Conservation (phyloP, 2,888 invertebrate species). For the Melieria omissa region DNA sequence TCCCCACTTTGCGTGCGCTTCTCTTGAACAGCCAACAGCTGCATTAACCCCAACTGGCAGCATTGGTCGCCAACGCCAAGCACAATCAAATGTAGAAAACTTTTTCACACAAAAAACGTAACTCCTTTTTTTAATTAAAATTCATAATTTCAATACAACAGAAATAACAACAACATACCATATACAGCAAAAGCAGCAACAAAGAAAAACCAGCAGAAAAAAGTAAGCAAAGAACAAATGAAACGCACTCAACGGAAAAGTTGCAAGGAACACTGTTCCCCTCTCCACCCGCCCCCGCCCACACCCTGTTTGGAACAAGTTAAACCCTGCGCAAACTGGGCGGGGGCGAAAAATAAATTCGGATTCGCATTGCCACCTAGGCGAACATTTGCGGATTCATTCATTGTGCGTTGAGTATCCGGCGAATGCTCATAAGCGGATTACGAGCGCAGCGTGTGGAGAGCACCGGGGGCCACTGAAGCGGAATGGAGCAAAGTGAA, state of each 20-base stretch:
- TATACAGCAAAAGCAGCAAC: conserved; percentile 10
- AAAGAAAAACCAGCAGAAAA: background rate
- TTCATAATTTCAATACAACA: conserved; percentile 35
- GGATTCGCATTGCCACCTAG: background rate
- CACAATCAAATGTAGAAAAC: too few species aligned
- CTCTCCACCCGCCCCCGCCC: background rate
- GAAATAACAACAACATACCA: conserved; percentile 10
- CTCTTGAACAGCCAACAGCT: too few species aligned
- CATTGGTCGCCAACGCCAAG: too few species aligned
- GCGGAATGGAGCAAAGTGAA: background rate
- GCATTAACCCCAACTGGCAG: too few species aligned
- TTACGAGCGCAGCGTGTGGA: background rate
- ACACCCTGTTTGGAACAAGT: too few species aligned
- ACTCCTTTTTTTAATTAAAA: conserved; percentile 35
- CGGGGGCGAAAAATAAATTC: background rate
- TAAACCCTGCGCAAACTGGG: background rate
- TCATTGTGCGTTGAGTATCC: conserved; percentile 2
- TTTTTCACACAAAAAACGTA: background rate
- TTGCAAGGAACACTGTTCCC: background rate
- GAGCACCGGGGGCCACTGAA: background rate
- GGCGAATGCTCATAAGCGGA: conserved; percentile 9
- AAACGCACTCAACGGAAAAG: background rate
- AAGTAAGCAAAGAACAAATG: conserved; percentile 1
- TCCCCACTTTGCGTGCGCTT: too few species aligned
- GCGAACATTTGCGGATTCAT: background rate